Base-by-base conservation (phyloP, 2,888 invertebrate species). In the Anorthoa munda region DNA sequence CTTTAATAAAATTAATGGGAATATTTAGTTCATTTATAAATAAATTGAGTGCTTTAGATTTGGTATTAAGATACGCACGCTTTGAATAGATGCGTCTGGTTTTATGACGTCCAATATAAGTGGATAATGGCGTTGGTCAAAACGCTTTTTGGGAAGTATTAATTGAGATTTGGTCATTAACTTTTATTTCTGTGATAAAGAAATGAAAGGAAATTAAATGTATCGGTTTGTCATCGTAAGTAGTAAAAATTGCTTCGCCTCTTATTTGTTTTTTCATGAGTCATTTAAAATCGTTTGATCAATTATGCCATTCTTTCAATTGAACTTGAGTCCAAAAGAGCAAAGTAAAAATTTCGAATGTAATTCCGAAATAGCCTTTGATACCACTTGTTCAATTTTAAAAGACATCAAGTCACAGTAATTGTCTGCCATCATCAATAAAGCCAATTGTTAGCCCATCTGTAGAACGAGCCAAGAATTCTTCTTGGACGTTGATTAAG, bases 401-500 rank as follows among this genome's bases (percentile, higher is more conserved):
- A 81, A 82, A 81, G 83, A 72, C 58, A 86, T 76, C 74, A 72
- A 79, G 72, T 69, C 66, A 66, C 75, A 80, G 82, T 82, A 76
- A 84, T 87, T 84, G 81, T 76, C 71, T 74, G 77, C 53, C 67
- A 73, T 78, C 85, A 76, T 84, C 83, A 86, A 86, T 85, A 82
- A 84, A 81, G 81, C 63, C 83, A 78, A 86, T 87, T 87, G 84
- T 84, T 83, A 76, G 77, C 71, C 76, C 79, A 77, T 82, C 79
- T 79, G 53, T 76, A 81, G 77, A 79, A 80, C 85, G 85, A 84
- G 86, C 85, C 87, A 79, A 86, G 89, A 89, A 90, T 90, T 87
- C 88, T 88, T 87, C 87, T 85, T 82, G 86, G 93, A 93, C 94
- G 87, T 94, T 94, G 95, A 95, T 93, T 92, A 93, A 95, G 91